Conservation (phyloP, 2,888 invertebrate species). For the Dryadula phaetusa region DNA sequence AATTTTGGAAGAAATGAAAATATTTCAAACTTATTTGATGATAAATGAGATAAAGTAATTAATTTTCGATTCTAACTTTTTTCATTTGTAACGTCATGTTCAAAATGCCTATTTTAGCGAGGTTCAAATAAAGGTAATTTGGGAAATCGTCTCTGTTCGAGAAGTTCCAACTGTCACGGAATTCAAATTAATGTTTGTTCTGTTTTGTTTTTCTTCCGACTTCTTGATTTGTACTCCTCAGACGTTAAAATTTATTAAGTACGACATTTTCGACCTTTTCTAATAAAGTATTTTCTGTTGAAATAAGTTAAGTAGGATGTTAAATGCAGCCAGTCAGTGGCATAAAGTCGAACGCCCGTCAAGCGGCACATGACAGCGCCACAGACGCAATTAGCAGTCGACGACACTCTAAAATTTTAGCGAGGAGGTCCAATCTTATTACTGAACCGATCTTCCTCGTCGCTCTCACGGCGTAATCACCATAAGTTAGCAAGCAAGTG, state of each 20-base stretch:
- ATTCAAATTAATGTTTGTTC: slow-evolving; percentile 82
- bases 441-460: slow-evolving; percentile 82
- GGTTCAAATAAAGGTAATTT: slow-evolving; percentile 78
- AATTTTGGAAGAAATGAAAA: slow-evolving; percentile 6
- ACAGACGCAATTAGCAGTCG: slow-evolving; percentile 80
- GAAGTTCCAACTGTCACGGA: slow-evolving; percentile 80
- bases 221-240: slow-evolving; percentile 70
- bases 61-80: slow-evolving; percentile 82
- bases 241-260: slow-evolving; percentile 63
- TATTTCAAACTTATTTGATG: slow-evolving; percentile 59
- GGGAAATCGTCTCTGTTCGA: slow-evolving; percentile 77
- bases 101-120: slow-evolving; percentile 76
- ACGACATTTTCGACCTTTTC: slow-evolving; percentile 50
- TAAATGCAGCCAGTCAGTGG: slow-evolving; percentile 21
- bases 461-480: slow-evolving; percentile 83
- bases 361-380: slow-evolving; percentile 54
- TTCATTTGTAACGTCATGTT: slow-evolving; percentile 82
- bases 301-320: slow-evolving; percentile 17
- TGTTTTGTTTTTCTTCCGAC: slow-evolving; percentile 75
- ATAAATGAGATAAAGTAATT: slow-evolving; percentile 83
- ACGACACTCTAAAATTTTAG: slow-evolving; percentile 82
- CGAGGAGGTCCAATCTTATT: slow-evolving; percentile 83
- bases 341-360: slow-evolving; percentile 36
- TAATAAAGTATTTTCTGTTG: slow-evolving; percentile 14
- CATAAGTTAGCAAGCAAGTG: slow-evolving; percentile 82